Evolutionary conservation across 2,797 vertebrate species (phyloP).

Genomic region (Perodicticus potto): DNA sequence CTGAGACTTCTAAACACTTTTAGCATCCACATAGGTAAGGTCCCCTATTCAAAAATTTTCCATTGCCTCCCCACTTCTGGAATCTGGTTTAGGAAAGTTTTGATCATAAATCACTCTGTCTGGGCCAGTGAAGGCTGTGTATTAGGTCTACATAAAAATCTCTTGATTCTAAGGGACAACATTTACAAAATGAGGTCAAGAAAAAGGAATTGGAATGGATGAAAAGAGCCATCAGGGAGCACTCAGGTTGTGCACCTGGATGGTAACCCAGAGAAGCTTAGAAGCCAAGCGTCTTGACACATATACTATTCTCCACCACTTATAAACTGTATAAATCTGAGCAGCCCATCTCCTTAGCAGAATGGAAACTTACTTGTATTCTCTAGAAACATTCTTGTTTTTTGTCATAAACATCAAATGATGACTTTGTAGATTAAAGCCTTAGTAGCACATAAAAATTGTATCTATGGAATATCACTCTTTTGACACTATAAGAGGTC

Average conservation of each 20-base stretch:
- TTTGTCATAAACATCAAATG: neutral
- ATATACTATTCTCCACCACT: neutral
- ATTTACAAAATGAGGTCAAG: neutral
- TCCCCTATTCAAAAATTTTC: neutral
- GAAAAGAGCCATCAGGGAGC: neutral
- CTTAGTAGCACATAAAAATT: neutral
- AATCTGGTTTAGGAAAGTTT: neutral
- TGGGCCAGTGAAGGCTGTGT: neutral
- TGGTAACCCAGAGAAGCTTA: neutral
- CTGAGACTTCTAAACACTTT: neutral
- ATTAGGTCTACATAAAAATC: neutral
- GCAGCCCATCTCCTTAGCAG: neutral
- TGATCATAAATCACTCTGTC: neutral
- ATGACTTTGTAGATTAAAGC: constrained; percentile 26
- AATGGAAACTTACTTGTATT: neutral
- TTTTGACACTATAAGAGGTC: neutral
- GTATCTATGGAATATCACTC: neutral
- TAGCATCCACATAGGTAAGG: neutral
- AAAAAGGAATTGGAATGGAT: neutral
- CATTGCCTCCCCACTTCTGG: neutral
- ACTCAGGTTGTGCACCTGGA: neutral
- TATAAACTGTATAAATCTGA: neutral
- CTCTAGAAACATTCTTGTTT: neutral
- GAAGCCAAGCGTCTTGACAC: neutral
- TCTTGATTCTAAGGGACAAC: neutral